These are phyloP conservation scores for Iguana delicatissima DNA, from an alignment of 2,797 vertebrate species.

Conservation along the genomic window DNA sequence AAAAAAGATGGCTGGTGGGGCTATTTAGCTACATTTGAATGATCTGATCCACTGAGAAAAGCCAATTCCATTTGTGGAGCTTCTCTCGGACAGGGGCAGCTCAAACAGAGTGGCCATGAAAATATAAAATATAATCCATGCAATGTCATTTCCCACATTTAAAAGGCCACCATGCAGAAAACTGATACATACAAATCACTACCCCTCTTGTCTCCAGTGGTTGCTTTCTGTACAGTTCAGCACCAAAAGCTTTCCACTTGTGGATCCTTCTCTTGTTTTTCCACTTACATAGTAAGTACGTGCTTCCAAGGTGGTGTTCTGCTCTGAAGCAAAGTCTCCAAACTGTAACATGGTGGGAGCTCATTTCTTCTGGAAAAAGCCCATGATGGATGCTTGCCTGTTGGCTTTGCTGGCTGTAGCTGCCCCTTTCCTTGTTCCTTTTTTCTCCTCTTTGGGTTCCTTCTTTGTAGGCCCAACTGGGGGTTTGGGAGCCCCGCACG, in stretches of 20 bases:
- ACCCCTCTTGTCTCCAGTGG: conserved; percentile 42
- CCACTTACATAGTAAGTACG: conserved; percentile 75
- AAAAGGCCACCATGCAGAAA: background rate
- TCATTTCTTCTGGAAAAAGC: conserved; percentile 96
- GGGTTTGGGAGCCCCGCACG: conserved; percentile 52
- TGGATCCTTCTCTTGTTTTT: conserved; percentile 29
- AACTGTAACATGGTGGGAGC: rapidly evolving
- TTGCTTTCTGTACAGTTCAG: background rate
- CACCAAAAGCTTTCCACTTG: conserved; percentile 16
- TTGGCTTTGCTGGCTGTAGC: conserved; percentile 79
- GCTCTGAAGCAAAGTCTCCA: background rate
- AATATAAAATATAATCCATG: background rate
- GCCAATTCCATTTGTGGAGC: background rate
- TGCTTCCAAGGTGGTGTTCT: background rate
- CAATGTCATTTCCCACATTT: too few relatives aligned
- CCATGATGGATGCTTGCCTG: conserved; percentile 93
- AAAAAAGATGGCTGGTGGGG: too few relatives aligned
- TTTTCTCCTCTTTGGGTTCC: conserved; percentile 84
- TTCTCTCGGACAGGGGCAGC: conserved; percentile 29
- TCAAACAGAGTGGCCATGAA: conserved; percentile 44
- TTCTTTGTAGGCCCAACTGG: conserved; percentile 68
- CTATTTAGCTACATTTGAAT: rapidly evolving
- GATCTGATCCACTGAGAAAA: background rate
- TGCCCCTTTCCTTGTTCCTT: conserved; percentile 82
- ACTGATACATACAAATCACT: conserved; percentile 17